phyloP scores from a whole-genome alignment of 2,888 invertebrate species.

The Tineola bisselliella region DNA sequence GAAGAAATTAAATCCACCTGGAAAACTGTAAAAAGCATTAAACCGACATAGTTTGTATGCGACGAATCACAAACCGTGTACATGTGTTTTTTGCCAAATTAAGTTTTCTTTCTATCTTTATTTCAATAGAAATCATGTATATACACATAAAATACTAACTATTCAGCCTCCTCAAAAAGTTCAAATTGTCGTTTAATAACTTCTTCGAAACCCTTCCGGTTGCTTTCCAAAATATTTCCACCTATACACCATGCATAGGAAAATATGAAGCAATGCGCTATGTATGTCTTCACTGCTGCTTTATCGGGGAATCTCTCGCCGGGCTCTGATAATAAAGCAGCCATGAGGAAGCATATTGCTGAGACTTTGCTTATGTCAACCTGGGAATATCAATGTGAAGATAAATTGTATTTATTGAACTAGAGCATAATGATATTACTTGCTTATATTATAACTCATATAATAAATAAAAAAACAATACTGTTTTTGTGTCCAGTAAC shows the following conservation, averaged over 20 bases:
- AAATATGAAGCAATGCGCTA: constrained; percentile 83
- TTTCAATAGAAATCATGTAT: too few relatives aligned
- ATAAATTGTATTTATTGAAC: too few relatives aligned
- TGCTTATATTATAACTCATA: too few relatives aligned
- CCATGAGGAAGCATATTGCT: constrained; percentile 78
- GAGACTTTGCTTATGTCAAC: constrained; percentile 85
- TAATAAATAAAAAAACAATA: too few relatives aligned
- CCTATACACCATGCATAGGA: constrained; percentile 86
- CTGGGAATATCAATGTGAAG: constrained; percentile 44
- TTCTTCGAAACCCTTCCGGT: constrained; percentile 75
- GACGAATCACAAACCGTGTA: too few relatives aligned
- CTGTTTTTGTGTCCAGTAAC: too few relatives aligned
- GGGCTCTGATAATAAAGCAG: constrained; percentile 73
- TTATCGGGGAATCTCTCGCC: constrained; percentile 71
- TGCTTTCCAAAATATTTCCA: constrained; percentile 80
- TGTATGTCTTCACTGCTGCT: constrained; percentile 68
- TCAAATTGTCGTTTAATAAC: constrained; percentile 76
- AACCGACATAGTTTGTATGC: too few relatives aligned
- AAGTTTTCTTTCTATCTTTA: too few relatives aligned
- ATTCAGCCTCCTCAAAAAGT: constrained; percentile 72
- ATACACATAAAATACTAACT: constrained; percentile 28
- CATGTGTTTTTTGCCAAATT: too few relatives aligned
- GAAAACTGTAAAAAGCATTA: constrained; percentile 62
- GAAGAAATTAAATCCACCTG: constrained; percentile 76
- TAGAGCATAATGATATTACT: too few relatives aligned